phyloP scores from a whole-genome alignment of 1,140 invertebrate species.

The Eriocheir sinensis region DNA sequence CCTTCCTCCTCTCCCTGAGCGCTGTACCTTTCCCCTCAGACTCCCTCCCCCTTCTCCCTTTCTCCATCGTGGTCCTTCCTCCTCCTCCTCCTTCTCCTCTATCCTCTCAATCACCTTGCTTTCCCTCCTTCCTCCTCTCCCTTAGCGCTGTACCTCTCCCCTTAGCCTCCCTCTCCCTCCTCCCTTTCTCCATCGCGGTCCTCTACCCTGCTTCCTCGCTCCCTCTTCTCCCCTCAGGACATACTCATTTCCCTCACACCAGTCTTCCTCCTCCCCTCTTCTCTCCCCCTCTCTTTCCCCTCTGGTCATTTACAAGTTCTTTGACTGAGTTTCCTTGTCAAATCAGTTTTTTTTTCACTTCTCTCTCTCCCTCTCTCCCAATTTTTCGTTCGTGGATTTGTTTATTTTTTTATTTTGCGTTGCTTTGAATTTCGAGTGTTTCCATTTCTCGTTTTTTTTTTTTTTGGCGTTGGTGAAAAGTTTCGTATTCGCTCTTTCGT shows the following conservation, averaged over 20 bases:
- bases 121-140: neutral
- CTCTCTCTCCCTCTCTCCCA: neutral
- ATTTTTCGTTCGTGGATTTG: neutral
- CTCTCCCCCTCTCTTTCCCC: neutral
- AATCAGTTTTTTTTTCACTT: neutral
- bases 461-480: too few species aligned
- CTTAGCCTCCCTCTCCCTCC: neutral
- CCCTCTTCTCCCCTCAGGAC: neutral
- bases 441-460: too few species aligned
- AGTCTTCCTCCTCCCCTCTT: slow-evolving; percentile 20
- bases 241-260: neutral
- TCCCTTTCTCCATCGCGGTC: neutral
- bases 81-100: neutral
- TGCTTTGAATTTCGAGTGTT: too few species aligned
- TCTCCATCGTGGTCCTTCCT: too few species aligned
- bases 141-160: neutral
- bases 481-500: too few species aligned
- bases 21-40: neutral
- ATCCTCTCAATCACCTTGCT: too few species aligned
- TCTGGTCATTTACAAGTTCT: slow-evolving; percentile 25
- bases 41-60: neutral
- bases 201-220: neutral
- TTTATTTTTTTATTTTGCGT: too few species aligned
- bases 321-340: neutral
- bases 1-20: too few species aligned